Base-by-base conservation (phyloP, 2,113 vertebrate genomes). In the Polypterus bichir region DNA sequence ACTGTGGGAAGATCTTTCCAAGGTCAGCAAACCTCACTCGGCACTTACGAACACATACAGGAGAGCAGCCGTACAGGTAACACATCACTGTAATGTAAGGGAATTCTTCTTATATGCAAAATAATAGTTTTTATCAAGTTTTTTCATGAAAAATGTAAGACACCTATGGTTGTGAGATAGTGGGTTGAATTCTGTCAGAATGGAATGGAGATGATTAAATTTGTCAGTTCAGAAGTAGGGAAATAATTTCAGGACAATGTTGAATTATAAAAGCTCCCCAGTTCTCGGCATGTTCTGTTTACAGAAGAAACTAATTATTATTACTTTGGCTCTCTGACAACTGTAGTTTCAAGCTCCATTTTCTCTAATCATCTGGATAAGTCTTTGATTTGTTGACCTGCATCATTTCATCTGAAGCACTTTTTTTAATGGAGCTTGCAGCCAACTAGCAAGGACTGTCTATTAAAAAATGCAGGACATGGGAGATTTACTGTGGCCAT, bases 1-100 rank as follows among this genome's bases (percentile, higher is more conserved):
- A 99, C 90, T 99, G 96, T 69, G 96, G 96, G 65, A 99, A 99
- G 89, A 97, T 99, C 80, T 99, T 99, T 75, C 96, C 96, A 27
- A 88, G 96, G 62, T 99, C 96, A 0, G 96, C 96, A 62, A 99
- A 99, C 70, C 91, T 99, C 82, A 99, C 96, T 4, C 82, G 96
- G 80, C 96, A 99, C 68, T 91, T 99, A 85, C 87, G 96, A 78
- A 99, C 96, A 10, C 96, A 98, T 82, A 98, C 96, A 5, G 95
- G 96, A 67, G 96, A 99, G 27, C 96, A 99, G 71, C 96, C 96
- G 0, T 99, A 99, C 90, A 95, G 94, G 96, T 98, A 86, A 80
- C 61, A 44, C 0, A 27, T 27, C 27, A 27, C 27, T 27, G 27
- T 27, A 27, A 27, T 27, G 27, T 1, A 27, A 27, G 27, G 27